Evolutionary conservation across 1,140 invertebrate species (phyloP).

Genomic region (Trichogramma pretiosum): DNA sequence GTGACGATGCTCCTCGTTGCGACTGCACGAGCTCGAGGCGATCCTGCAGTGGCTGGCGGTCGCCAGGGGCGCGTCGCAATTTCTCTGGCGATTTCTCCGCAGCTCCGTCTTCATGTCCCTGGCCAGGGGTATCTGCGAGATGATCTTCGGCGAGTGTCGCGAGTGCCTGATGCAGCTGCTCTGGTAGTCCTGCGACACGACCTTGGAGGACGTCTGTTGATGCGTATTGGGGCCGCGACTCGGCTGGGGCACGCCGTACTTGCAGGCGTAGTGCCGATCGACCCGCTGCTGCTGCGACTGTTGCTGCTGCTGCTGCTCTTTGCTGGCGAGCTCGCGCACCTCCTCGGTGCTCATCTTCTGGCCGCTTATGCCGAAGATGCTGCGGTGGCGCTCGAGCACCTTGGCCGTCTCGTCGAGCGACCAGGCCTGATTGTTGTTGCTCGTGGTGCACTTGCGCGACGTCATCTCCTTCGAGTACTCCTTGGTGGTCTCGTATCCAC

Average conservation of each 20-base stretch:
- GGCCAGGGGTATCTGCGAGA: conserved; percentile 22
- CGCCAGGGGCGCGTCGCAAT: too few relatives aligned
- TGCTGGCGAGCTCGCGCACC: conserved; percentile 16
- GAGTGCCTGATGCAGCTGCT: background rate
- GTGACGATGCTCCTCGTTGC: conserved; percentile 1
- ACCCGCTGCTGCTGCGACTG: background rate
- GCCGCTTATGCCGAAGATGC: conserved; percentile 17
- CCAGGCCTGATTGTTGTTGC: conserved; percentile 24
- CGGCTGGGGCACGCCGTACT: background rate
- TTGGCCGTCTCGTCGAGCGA: conserved; percentile 34
- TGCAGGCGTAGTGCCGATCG: background rate
- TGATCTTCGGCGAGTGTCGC: conserved; percentile 21
- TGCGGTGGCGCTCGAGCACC: conserved; percentile 27
- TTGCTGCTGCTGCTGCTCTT: background rate
- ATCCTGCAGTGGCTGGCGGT: conserved; percentile 26
- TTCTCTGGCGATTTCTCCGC: conserved; percentile 27
- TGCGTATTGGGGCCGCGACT: conserved; percentile 1
- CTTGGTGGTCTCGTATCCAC: background rate
- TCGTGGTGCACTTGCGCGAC: too few relatives aligned
- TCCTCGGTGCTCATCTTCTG: conserved; percentile 21
- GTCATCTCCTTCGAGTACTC: background rate
- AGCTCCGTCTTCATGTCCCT: conserved; percentile 32
- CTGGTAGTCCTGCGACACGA: background rate
- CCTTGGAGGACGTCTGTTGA: background rate
- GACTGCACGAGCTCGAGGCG: conserved; percentile 3